Base-by-base conservation (phyloP, 2,888 invertebrate species). In the Tridacna crocea region DNA sequence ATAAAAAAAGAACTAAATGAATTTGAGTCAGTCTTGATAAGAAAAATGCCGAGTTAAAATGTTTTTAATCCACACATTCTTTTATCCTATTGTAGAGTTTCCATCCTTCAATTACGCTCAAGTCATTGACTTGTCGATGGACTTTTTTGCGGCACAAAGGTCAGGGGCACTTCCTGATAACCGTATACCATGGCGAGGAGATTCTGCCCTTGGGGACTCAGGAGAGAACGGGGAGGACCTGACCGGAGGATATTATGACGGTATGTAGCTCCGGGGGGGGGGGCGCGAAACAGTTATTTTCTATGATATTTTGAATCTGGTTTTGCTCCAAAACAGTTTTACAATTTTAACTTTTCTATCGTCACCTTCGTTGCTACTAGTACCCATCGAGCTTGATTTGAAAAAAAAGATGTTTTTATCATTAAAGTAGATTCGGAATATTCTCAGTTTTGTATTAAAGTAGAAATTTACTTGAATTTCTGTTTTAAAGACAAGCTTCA, bases 111-210 rank as follows among this genome's bases (percentile, higher is more conserved):
- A 36, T 10, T 66, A 66, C 66, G 17, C 46, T 15, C 13, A 93
- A 24, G 90, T 91, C 0, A 68, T 93, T 47, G 82, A 87, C 66
- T 92, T 92, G 79, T 93, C 93, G 11, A 91, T 93, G 47, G 74
- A 93, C 75, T 93, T 93, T 83, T 93, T 92, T 82, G 93, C 93
- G 81, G 93, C 92, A 0, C 93, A 93, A 82, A 73, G 93, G n/a
- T 93, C 93, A 11, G 93, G 93, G 0, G 86, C 88, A 75, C 88
- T 93, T 26, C 93, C 93, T 0, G 78, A 73, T 0, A 91, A 91
- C 75, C 84, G 91, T n/a, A 83, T 93, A n/a, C 75, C 80, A 4
- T 94, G 93, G 93, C 76, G 93, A 70, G 87, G 90, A 12, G 91
- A 93, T 78, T 93, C 94, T 0, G 92, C 91, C 8, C 81, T 92